A percentile compares a stretch with the other conserved stretches of the same genome.
These are phyloP conservation scores for Macquaria ambigua DNA, from an alignment of 2,113 vertebrate genomes.

Conservation along the genomic window DNA sequence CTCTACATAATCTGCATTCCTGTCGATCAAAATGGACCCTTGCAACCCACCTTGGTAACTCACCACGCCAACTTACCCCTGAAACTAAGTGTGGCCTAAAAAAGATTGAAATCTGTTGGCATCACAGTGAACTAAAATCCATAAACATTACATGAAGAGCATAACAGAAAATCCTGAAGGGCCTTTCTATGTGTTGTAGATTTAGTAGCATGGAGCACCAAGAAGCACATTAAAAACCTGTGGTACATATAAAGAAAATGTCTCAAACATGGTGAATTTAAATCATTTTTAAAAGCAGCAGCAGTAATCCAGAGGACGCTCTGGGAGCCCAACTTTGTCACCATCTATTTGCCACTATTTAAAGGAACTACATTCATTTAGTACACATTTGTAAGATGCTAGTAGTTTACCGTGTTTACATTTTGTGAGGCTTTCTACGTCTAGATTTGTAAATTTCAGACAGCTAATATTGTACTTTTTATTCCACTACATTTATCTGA, in stretches of 20 bases:
- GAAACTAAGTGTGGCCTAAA: slow-evolving; percentile 7
- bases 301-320: too few relatives aligned
- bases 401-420: too few relatives aligned
- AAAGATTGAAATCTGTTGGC: slow-evolving; percentile 5
- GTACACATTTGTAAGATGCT: too few relatives aligned
- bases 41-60: slow-evolving; percentile 42
- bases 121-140: not conserved
- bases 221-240: not conserved
- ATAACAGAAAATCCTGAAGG: not conserved
- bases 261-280: too few relatives aligned
- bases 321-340: too few relatives aligned
- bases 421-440: too few relatives aligned
- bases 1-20: slow-evolving; percentile 58
- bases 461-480: not conserved
- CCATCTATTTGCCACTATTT: too few relatives aligned
- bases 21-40: slow-evolving; percentile 60
- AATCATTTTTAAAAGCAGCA: too few relatives aligned
- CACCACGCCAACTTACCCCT: slow-evolving; percentile 15
- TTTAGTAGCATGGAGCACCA: not conserved
- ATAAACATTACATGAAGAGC: not conserved
- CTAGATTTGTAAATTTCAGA: too few relatives aligned
- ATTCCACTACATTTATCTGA: not conserved
- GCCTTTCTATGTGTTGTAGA: not conserved
- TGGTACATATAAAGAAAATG: too few relatives aligned
- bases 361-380: too few relatives aligned